A percentile compares a stretch with the other conserved stretches of the same genome.
Conservation (phyloP, 2,888 invertebrate genomes). For the Ophioninae sp. region DNA sequence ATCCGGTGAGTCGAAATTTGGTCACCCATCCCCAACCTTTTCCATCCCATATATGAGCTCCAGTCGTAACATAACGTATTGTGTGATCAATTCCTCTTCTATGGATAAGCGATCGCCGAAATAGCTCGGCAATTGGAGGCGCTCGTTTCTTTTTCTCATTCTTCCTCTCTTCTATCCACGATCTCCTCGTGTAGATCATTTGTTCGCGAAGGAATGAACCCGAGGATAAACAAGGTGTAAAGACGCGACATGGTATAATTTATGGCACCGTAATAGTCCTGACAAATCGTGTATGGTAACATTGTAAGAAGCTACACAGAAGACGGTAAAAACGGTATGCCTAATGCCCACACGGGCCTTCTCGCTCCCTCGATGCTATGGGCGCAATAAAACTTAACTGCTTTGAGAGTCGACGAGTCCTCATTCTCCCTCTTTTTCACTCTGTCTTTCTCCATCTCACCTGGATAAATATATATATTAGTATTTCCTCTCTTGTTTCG, state of each 20-base stretch:
- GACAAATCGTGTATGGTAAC: slow-evolving; percentile 79
- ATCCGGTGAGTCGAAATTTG: too few relatives aligned
- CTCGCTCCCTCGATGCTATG: slow-evolving; percentile 54
- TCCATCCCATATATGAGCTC: too few relatives aligned
- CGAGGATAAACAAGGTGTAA: slow-evolving; percentile 63
- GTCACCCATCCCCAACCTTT: too few relatives aligned
- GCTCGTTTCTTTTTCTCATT: not conserved
- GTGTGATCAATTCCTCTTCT: not conserved
- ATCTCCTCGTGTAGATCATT: slow-evolving; percentile 41
- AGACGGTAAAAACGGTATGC: slow-evolving; percentile 75
- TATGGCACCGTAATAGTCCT: slow-evolving; percentile 76
- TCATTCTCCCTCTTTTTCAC: slow-evolving; percentile 52
- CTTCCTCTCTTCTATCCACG: not conserved
- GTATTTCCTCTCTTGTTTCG: slow-evolving; percentile 17
- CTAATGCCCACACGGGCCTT: slow-evolving; percentile 64
- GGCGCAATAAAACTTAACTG: slow-evolving; percentile 78
- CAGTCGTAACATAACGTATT: not conserved
- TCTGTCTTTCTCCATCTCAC: slow-evolving; percentile 27
- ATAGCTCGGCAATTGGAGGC: not conserved
- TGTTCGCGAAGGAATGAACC: slow-evolving; percentile 47
- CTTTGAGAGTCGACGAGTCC: slow-evolving; percentile 66
- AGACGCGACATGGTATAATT: slow-evolving; percentile 71
- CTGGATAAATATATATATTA: slow-evolving; percentile 22
- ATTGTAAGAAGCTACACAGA: slow-evolving; percentile 72
- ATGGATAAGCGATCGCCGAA: not conserved